Evolutionary conservation across 53 echinoderm and acorn worm genomes (phyloP).

Genomic region (Holothuria scabra): DNA sequence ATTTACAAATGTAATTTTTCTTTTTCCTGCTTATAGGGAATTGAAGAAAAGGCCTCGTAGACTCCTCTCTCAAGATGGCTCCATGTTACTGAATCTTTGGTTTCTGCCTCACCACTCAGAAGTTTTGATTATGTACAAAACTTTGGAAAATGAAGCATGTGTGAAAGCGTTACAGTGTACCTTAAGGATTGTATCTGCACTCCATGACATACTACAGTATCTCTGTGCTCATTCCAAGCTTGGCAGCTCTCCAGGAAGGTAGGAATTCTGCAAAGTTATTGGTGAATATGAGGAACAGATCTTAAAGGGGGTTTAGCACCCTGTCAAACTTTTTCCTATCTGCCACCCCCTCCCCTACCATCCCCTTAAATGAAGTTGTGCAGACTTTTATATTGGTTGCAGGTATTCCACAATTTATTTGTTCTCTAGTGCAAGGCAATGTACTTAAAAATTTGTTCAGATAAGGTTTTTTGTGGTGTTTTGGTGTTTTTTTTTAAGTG

Average conservation of each 20-base stretch:
- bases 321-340: too few relatives aligned
- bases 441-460: too few relatives aligned
- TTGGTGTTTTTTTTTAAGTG: too few relatives aligned
- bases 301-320: too few relatives aligned
- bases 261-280: not conserved
- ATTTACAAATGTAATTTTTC: not conserved
- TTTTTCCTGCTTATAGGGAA: slow-evolving; percentile 64
- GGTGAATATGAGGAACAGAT: too few relatives aligned
- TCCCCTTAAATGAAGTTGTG: too few relatives aligned
- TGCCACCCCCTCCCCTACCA: too few relatives aligned
- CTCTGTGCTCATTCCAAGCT: slow-evolving; percentile 93
- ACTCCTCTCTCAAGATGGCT: slow-evolving; percentile 79
- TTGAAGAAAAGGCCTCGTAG: slow-evolving; percentile 89
- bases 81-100: slow-evolving; percentile 87
- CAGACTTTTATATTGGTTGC: too few relatives aligned
- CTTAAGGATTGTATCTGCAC: slow-evolving; percentile 69
- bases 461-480: too few relatives aligned
- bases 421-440: too few relatives aligned
- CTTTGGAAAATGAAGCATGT: slow-evolving; percentile 87
- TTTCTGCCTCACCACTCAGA: slow-evolving; percentile 95
- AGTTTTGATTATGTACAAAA: slow-evolving; percentile 88
- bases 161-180: slow-evolving; percentile 71
- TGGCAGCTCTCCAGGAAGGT: slow-evolving; percentile 96
- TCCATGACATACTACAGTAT: slow-evolving; percentile 97
- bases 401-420: too few relatives aligned